These are phyloP conservation scores for Drosophila orena DNA, from an alignment of 1,140 invertebrate species.

Conservation along the genomic window DNA sequence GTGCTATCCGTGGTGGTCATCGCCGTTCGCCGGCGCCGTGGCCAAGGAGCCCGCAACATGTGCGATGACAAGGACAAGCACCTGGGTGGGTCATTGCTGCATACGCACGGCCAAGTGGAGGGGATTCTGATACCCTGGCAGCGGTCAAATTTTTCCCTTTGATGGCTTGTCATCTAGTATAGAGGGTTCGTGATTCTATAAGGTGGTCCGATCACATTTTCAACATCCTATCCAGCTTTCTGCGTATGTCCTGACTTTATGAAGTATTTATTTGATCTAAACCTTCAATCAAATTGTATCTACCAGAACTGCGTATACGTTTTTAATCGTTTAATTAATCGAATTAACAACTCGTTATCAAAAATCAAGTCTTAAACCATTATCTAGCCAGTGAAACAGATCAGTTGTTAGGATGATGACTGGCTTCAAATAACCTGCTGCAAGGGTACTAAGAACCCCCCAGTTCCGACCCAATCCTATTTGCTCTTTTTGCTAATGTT, in stretches of 20 bases:
- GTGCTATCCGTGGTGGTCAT: conserved; percentile 88
- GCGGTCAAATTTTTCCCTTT: not conserved
- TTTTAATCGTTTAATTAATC: too few species aligned
- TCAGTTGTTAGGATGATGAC: not conserved
- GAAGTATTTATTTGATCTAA: too few species aligned
- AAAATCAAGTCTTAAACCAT: not conserved
- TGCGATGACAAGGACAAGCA: conserved; percentile 86
- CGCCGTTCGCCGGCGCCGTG: conserved; percentile 85
- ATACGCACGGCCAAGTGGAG: too few species aligned
- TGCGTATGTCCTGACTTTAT: too few species aligned
- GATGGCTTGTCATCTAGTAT: not conserved
- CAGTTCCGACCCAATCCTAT: not conserved
- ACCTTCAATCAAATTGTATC: too few species aligned
- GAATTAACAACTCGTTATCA: too few species aligned
- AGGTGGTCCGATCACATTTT: too few species aligned
- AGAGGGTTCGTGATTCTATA: too few species aligned
- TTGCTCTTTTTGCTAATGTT: conserved; percentile 26
- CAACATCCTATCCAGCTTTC: too few species aligned
- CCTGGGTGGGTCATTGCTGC: conserved; percentile 85
- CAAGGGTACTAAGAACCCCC: not conserved
- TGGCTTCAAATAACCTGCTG: not conserved
- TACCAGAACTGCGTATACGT: too few species aligned
- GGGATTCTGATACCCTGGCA: not conserved
- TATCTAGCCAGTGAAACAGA: not conserved
- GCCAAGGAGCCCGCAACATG: conserved; percentile 72